Evolutionary conservation across 2,888 invertebrate genomes (phyloP), one percentile per base, ranked within the genome.

Genomic region (Trileptium ribeirensis): DNA sequence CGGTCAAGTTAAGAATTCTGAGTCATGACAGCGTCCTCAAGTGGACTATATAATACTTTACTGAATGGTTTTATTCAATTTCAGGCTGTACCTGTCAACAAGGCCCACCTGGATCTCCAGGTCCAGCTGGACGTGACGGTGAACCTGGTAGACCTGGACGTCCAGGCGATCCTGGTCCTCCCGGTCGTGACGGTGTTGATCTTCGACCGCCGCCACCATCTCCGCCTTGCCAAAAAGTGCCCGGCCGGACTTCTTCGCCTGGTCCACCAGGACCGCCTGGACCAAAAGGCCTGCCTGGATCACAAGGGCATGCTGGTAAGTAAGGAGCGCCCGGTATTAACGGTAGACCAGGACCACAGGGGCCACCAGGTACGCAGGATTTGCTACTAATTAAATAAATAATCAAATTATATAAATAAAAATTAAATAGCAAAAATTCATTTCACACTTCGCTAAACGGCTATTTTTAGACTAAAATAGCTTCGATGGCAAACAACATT

Each of bases 181-280:
- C 86, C 0, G 86, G 86, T 0, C 75, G 86, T 1, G 86, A 86
- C 74, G 86, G 86, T 3, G 83, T 86, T 19, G 85, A 88, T 31
- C 84, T 87, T 8, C 87, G 87, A 15, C 87, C 87, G 67, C 87
- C 87, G 51, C 87, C 87, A 74, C 87, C 88, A 36, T 87, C 87
- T 81, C 87, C 87, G 24, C 87, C 87, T 78, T 87, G 87, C 81
- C 87, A 88, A 82, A 88, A 87, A 70, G 85, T 85, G 40, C 86
- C 86, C 19, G 74, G 78, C 19, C 78, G 70, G 38, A n/a, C n/a
- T n/a, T n/a, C n/a, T n/a, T 82, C 82, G 36, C 79, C 81, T 40
- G 81, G 82, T 40, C 77, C 82, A 15, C 79, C 85, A 29, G 87
- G 87, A 80, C 87, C 87, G 75, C 87, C 87, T 67, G 87, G 87